Base-by-base conservation (phyloP, 2,888 invertebrate species). In the Eupithecia exiguata region DNA sequence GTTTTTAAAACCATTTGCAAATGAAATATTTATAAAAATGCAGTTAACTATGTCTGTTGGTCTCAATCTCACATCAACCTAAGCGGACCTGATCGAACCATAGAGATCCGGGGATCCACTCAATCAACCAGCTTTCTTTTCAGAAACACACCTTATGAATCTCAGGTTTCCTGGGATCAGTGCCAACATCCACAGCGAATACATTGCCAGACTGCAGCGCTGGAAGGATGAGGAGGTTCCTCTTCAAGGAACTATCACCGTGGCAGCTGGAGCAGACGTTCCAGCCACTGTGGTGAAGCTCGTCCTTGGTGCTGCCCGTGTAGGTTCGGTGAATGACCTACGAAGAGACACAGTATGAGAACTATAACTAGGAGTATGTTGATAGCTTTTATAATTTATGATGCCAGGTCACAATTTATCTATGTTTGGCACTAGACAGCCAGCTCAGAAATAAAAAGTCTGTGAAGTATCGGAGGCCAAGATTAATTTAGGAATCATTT, bases 231-330 rank as follows among this genome's bases (percentile, higher is more conserved):
- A 99, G 92, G 63, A 97, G 96, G 87, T 98, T 96, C 35, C 99
- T 95, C 74, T 95, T 95, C 7, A 96, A 92, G 0, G 93, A 88
- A 0, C 91, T 89, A 79, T 91, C 90, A 69, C 92, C 91, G 88
- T 97, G 96, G 88, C 99, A 99, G 89, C 99, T 99, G 81, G 98
- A 98, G 89, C 99, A 99, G 0, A 98, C 96, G 88, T 99, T 99
- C 99, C 99, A 99, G 0, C 99, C 99, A 62, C 97, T 97, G 88
- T 99, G 99, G 88, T 99, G 99, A 0, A 99, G 91, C 88, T 99
- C 99, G 84, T 99, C 98, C 0, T 96, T 97, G 5, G 95, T 89
- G 77, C 96, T 91, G 12, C 97, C 97, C 83, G 99, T 97, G 83
- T 96, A 95, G 0, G 98, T 95, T 30, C 98, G 97, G 87, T 98